Base-by-base conservation (phyloP, 2,888 invertebrate genomes). In the Exocentrus adspersus region DNA sequence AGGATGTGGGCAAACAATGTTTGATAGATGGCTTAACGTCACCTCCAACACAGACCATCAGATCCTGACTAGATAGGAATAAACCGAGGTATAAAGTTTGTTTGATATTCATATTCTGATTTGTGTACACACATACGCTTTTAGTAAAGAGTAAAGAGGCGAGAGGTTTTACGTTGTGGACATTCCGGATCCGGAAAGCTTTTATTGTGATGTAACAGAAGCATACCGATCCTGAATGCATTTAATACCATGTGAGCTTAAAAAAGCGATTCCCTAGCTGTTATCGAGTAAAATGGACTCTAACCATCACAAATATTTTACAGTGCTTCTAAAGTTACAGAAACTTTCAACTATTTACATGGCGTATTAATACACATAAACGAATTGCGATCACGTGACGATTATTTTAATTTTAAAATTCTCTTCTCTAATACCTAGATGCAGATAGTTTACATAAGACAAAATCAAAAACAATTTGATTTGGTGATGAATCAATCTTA, bases 1-100 rank as follows among this genome's bases (percentile, higher is more conserved):
- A 51, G 30, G 41, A 20, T 53, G 16, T 62, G 21, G 30, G 65
- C 53, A 66, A 66, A 66, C 62, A 66, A 17, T 10, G 21, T 56
- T 41, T 60, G 62, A 66, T 62, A 57, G 62, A 62, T 57, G 57
- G 12, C 48, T 46, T 14, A 28, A 32, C 46, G 20, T 37, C 41
- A 48, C 42, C 41, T 48, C 28, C 37, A 53, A 41, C 32, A 45
- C 21, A 46, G 14, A 12, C 28, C 46, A 30, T 20, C 46, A 30
- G 46, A 57, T 16, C 45, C 57, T 20, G 56, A 45, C 32, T 30
- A 28, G 45, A 56, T 45, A 20, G 12, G 20, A 28, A 56, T 30
- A 48, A 57, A 17, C 46, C 16, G 28, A 17, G 53, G 53, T 32
- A 20, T 53, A 53, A 19, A 41, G 41, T 53, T 20, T 53, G 53